Conservation (phyloP, 30 jellyfish, hydroid and myxozoan genomes). For the Haliclystus octoradiatus region DNA sequence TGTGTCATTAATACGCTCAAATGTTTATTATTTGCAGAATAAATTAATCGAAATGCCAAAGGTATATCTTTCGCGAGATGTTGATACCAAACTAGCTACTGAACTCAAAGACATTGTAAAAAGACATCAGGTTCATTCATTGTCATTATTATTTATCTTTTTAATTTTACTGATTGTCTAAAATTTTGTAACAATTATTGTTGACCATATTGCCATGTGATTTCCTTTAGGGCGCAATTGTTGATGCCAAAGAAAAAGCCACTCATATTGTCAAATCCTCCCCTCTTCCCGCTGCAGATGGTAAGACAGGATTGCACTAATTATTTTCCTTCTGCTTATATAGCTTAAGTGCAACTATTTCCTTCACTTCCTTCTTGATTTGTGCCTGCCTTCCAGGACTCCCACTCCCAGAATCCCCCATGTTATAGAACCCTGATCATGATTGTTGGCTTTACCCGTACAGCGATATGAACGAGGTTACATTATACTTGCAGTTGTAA, state of each 20-base stretch:
- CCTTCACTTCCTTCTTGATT: too few species aligned
- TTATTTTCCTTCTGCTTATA: too few species aligned
- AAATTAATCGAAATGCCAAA: slow-evolving; percentile 60
- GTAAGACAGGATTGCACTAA: too few species aligned
- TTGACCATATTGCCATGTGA: not conserved
- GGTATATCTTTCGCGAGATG: slow-evolving; percentile 40
- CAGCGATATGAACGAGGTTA: not conserved
- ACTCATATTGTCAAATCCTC: slow-evolving; percentile 74
- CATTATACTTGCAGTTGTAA: not conserved
- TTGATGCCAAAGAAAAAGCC: slow-evolving; percentile 57
- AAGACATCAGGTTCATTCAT: slow-evolving; percentile 67
- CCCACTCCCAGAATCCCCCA: not conserved
- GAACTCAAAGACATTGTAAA: slow-evolving; percentile 66
- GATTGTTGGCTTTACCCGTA: not conserved
- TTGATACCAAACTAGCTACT: slow-evolving; percentile 45
- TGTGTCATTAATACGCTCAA: too few species aligned
- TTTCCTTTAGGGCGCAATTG: slow-evolving; percentile 54
- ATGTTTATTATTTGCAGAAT: slow-evolving; percentile 27
- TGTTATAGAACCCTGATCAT: not conserved
- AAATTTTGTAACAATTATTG: not conserved
- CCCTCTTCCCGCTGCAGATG: slow-evolving; percentile 57
- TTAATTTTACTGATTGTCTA: not conserved
- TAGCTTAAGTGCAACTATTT: too few species aligned
- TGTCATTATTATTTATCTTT: not conserved
- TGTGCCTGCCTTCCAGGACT: too few species aligned